Base-by-base conservation (phyloP, 2,113 vertebrate genomes). In the Crotalus tigris region DNA sequence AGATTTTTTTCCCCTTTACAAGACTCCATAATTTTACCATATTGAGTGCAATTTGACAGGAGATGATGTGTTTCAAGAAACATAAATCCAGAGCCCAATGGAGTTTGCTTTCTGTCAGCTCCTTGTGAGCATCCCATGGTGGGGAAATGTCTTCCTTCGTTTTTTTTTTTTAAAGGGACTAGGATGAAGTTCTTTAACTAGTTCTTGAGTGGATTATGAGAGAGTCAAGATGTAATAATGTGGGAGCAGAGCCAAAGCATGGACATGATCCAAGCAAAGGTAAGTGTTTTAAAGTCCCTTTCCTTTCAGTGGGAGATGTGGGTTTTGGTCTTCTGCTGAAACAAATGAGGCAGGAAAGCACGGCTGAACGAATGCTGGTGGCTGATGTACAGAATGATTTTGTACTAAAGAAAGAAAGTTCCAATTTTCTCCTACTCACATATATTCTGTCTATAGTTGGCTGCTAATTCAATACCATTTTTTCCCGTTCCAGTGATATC, bases 11-110 rank as follows among this genome's bases (percentile, higher is more conserved):
- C 17, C 2, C 9, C 1, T 9, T 0, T 95, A 92, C 94, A 94
- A 95, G 96, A 95, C 96, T 94, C 94, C 96, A 95, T 97, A 96
- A 97, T 97, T 97, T 96, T 94, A 96, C 94, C 95, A 88, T 96
- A 96, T 95, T 92, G 96, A 96, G 95, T 96, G 92, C 10, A 46
- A 24, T 87, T 94, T 96, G 95, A 95, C 95, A 92, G 90, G 90
- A 85, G 23, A 44, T 1, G 0, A 61, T 64, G 19, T 54, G 44
- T 90, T 95, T 46, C 91, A 53, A 92, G 93, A 88, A 91, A 91
- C 3, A 64, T 88, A 0, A 44, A 91, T 87, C 90, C 54, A 61
- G 94, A 93, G 85, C 0, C 11, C 90, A 85, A 87, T 85, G 89
- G 95, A 92, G 93, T 55, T 93, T 9, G 93, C 88, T 94, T 87